Percentiles rank a stretch among this genome's conserved stretches.
Evolutionary conservation across 2,888 invertebrate species (phyloP).

Genomic region (Melitaea athalia): DNA sequence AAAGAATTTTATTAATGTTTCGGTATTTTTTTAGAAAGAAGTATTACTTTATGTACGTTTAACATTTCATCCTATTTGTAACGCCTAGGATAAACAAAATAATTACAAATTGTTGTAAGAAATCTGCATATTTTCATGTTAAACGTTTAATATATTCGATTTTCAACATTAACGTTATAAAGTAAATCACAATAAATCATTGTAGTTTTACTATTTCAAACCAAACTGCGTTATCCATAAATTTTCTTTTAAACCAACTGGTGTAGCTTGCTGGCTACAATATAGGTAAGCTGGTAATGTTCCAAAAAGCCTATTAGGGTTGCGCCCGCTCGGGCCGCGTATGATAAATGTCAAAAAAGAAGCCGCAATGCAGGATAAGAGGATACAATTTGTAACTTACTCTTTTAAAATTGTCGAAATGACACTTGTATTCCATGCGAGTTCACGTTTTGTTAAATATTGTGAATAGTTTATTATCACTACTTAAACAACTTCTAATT

Average conservation of each 20-base stretch:
- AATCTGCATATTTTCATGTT: background rate
- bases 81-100: background rate
- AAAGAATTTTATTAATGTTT: slow-evolving; percentile 74
- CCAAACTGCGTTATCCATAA: slow-evolving; percentile 18
- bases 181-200: slow-evolving; percentile 23
- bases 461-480: background rate
- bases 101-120: background rate
- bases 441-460: background rate
- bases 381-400: slow-evolving; percentile 44
- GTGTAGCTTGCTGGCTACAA: slow-evolving; percentile 33
- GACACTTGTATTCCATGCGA: slow-evolving; percentile 3
- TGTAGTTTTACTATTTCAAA: slow-evolving; percentile 8
- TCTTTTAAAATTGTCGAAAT: slow-evolving; percentile 21
- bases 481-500: background rate
- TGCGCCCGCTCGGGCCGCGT: slow-evolving; percentile 49
- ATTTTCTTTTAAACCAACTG: slow-evolving; percentile 32
- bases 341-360: slow-evolving; percentile 76
- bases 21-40: slow-evolving; percentile 56
- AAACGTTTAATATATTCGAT: background rate
- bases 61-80: background rate
- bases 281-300: slow-evolving; percentile 67
- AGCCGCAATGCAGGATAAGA: slow-evolving; percentile 73
- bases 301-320: slow-evolving; percentile 75
- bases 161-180: background rate
- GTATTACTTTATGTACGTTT: slow-evolving; percentile 54